Conservation (phyloP, 2,888 invertebrate genomes). For the Deroplatys truncata region DNA sequence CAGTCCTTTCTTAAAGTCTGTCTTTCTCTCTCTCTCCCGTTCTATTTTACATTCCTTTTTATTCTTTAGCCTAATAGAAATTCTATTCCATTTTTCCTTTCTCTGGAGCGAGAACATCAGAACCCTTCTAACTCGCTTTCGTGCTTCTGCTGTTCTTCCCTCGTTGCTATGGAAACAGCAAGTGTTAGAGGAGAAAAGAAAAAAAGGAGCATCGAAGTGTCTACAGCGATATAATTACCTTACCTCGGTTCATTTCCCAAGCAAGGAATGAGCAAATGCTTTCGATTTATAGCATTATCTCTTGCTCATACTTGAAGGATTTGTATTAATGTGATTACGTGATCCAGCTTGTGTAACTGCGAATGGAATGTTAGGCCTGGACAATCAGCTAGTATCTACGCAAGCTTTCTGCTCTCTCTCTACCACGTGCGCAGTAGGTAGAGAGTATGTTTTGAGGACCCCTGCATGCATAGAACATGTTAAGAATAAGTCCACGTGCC, state of each 20-base stretch:
- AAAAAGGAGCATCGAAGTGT: neutral
- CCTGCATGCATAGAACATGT: no score
- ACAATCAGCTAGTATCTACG: no score
- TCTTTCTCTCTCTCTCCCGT: neutral
- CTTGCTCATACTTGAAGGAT: no score
- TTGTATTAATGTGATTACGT: no score
- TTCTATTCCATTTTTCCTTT: conserved; percentile 5
- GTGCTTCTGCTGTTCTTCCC: neutral
- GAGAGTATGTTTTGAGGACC: no score
- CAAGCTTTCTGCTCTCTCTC: no score
- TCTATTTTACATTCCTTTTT: neutral
- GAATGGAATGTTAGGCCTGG: no score
- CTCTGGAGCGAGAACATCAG: neutral
- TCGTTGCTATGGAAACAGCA: neutral
- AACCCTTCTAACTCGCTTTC: neutral
- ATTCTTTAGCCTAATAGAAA: neutral
- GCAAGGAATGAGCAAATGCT: neutral
- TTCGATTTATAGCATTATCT: neutral
- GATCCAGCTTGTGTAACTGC: no score
- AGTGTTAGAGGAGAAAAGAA: neutral
- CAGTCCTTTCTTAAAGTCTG: neutral
- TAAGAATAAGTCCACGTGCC: no score
- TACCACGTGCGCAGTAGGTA: no score
- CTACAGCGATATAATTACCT: neutral
- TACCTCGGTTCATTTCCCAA: neutral